Conservation (phyloP, 2,113 vertebrate genomes). For the Redunca redunca region DNA sequence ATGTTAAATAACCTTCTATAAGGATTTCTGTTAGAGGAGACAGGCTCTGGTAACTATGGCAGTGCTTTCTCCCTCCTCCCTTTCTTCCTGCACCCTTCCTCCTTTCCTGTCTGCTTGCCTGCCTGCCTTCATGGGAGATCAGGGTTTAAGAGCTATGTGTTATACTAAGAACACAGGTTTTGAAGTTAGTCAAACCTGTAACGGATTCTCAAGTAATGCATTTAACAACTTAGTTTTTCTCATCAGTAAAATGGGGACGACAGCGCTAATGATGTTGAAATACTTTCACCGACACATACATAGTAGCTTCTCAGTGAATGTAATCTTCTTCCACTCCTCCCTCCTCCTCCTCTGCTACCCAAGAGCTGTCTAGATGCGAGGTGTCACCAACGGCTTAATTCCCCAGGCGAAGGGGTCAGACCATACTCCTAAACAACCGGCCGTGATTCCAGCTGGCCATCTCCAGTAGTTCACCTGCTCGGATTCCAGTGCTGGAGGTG, state of each 20-base stretch:
- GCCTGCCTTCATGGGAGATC: not conserved
- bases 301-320: not conserved
- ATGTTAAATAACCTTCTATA: not conserved
- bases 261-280: not conserved
- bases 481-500: accelerated
- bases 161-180: not conserved
- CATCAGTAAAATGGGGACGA: not conserved
- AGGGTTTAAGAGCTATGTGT: not conserved
- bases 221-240: not conserved
- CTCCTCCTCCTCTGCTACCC: not conserved
- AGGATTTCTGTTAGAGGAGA: not conserved
- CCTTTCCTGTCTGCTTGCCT: not conserved
- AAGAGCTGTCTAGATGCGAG: not conserved
- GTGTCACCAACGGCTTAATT: not conserved
- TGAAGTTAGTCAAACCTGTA: not conserved
- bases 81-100: not conserved
- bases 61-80: not conserved
- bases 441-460: not conserved
- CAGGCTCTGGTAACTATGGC: not conserved
- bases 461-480: not conserved
- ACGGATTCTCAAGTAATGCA: not conserved
- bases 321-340: not conserved
- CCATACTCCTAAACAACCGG: not conserved
- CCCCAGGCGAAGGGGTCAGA: not conserved
- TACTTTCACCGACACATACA: not conserved